phyloP scores from a whole-genome alignment of 2,797 vertebrate genomes.

The Scolopax rusticola region DNA sequence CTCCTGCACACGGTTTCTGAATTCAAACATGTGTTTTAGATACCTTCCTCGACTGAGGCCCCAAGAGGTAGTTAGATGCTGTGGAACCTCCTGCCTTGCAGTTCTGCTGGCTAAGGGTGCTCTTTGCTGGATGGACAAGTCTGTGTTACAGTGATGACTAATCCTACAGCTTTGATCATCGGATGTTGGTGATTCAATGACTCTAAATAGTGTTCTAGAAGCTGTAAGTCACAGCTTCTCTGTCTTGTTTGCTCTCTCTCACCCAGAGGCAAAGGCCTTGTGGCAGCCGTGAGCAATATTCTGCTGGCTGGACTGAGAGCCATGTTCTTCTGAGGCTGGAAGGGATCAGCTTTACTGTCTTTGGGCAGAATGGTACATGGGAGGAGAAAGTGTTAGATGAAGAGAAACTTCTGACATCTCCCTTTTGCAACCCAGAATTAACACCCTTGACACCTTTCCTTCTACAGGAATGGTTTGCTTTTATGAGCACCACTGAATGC shows the following conservation, averaged over 20 bases:
- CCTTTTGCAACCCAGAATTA: background rate
- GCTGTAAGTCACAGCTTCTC: background rate
- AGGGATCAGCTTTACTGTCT: background rate
- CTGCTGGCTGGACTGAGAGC: background rate
- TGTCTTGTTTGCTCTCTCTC: background rate
- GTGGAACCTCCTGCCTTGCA: background rate
- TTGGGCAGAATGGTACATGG: rapidly evolving
- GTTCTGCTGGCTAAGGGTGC: background rate
- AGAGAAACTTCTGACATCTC: background rate
- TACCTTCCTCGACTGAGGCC: background rate
- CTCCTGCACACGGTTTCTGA: background rate
- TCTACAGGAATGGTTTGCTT: background rate
- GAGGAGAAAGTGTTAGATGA: background rate
- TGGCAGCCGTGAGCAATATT: background rate
- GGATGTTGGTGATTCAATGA: background rate
- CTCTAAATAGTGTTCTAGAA: background rate
- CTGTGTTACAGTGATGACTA: rapidly evolving
- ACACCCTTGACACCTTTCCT: background rate
- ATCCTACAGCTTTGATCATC: rapidly evolving
- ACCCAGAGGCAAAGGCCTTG: background rate
- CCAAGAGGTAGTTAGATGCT: rapidly evolving
- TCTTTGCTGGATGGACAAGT: background rate
- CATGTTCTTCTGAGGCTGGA: background rate
- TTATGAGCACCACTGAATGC: rapidly evolving
- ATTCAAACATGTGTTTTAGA: background rate